These are phyloP conservation scores for Archivesica marissinica DNA, from an alignment of 1,140 invertebrate species.

Conservation along the genomic window DNA sequence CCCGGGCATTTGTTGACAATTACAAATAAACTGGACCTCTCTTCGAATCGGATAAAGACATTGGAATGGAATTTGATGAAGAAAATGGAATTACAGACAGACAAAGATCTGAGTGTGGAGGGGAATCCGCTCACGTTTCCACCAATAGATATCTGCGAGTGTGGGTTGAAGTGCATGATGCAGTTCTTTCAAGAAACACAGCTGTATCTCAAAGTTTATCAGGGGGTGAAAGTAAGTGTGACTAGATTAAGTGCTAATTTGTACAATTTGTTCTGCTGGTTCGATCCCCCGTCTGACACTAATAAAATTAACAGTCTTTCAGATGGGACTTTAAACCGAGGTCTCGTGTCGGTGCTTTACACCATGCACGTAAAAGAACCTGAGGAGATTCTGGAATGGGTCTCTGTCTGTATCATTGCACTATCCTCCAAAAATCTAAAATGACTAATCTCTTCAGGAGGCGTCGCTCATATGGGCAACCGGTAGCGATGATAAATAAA, in stretches of 20 bases:
- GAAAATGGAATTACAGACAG: conserved; percentile 69
- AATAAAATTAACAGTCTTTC: no score
- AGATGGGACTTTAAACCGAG: no score
- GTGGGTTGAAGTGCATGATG: conserved; percentile 77
- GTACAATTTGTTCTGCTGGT: no score
- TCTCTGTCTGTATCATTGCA: no score
- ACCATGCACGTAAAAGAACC: no score
- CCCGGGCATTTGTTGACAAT: conserved; percentile 79
- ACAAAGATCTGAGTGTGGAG: conserved; percentile 74
- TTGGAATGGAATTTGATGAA: conserved; percentile 75
- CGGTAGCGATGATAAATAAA: no score
- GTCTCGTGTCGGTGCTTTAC: no score
- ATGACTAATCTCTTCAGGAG: no score
- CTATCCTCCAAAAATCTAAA: no score
- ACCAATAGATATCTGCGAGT: conserved; percentile 77
- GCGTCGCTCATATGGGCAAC: no score
- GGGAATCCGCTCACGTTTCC: conserved; percentile 80
- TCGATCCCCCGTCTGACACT: no score
- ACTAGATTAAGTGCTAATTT: background rate
- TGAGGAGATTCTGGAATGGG: no score
- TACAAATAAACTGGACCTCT: conserved; percentile 75
- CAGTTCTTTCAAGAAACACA: conserved; percentile 79
- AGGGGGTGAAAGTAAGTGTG: conserved; percentile 75
- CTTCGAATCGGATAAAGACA: conserved; percentile 77
- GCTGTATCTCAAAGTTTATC: conserved; percentile 74